Conservation (phyloP, 2,888 invertebrate genomes). For the Ophion costatus region DNA sequence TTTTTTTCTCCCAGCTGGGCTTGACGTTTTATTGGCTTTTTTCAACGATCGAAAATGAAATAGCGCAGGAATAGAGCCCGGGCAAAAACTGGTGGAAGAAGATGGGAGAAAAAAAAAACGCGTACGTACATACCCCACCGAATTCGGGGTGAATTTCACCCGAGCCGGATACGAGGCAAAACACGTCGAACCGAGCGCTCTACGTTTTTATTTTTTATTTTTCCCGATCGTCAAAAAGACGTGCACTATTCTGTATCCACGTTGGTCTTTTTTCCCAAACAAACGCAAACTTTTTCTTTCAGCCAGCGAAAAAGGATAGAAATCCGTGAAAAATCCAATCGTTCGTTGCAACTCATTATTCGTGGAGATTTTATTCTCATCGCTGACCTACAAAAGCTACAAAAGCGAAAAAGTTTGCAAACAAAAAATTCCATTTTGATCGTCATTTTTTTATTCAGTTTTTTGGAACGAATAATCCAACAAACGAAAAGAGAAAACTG, state of each 20-base stretch:
- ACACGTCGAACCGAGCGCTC: background rate
- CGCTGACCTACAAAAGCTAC: background rate
- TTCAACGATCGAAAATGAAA: conserved; percentile 34
- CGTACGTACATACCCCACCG: conserved; percentile 8
- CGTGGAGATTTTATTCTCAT: background rate
- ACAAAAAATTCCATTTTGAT: background rate
- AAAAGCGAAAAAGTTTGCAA: background rate
- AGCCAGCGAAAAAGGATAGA: background rate
- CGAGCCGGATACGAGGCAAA: background rate
- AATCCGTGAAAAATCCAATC: background rate
- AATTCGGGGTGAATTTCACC: conserved; percentile 10
- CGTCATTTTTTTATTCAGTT: background rate
- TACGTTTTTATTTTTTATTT: background rate
- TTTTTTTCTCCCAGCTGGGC: conserved; percentile 29
- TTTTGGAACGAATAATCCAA: background rate
- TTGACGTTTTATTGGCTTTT: conserved; percentile 35
- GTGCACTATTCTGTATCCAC: background rate
- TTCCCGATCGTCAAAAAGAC: background rate
- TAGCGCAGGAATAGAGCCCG: conserved; percentile 22
- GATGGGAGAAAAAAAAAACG: conserved; percentile 6
- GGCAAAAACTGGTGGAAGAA: conserved; percentile 25
- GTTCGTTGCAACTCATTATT: background rate
- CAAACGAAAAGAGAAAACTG: background rate
- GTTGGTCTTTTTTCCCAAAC: background rate
- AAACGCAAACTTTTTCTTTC: background rate